Evolutionary conservation across 2,888 invertebrate genomes (phyloP), one percentile per base, ranked within the genome.

Genomic region (Drosophila leonis): DNA sequence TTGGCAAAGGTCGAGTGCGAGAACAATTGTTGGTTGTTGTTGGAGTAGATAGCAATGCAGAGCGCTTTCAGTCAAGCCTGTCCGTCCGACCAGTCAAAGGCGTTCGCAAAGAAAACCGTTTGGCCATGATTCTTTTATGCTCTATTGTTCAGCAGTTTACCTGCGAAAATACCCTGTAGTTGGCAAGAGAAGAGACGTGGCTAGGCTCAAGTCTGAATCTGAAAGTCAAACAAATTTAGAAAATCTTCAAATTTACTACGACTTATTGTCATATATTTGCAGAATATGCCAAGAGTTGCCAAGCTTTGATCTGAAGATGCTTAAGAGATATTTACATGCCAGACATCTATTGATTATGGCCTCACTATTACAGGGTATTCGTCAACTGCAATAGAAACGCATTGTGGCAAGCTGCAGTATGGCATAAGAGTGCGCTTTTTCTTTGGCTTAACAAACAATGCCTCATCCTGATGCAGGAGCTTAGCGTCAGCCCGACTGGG

Each of bases 1-100:
- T 31, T 15, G 55, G 55, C 69, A 65, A 65, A 52, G n/a, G 68
- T 52, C 65, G 44, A 65, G n/a, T 29, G 29, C 31, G 44, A 31
- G 69, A 44, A 54, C 65, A 68, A 54, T 65, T 68, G 65, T 37
- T 31, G 52, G 29, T 6, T 37, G 64, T 27, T 39, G 35, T 18
- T 54, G 68, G 44, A 37, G 55, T 6, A 27, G 69, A 37, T 52
- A 63, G 20, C 31, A 29, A 27, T 29, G 29, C 18, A 29, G 42
- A 37, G 35, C 13, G 67, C 55, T 31, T 24, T 44, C 44, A 68
- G 44, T 39, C 69, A 70, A 69, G 70, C 20, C 39, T 24, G 37
- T 24, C 15, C 20, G 56, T 42, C 13, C 42, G 42, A 13, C 15
- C 41, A 48, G 37, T 33, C 46, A 52, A 61, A 49, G 62, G 48